Evolutionary conservation across 2,113 vertebrate species (phyloP).

Genomic region (Cololabis saira): DNA sequence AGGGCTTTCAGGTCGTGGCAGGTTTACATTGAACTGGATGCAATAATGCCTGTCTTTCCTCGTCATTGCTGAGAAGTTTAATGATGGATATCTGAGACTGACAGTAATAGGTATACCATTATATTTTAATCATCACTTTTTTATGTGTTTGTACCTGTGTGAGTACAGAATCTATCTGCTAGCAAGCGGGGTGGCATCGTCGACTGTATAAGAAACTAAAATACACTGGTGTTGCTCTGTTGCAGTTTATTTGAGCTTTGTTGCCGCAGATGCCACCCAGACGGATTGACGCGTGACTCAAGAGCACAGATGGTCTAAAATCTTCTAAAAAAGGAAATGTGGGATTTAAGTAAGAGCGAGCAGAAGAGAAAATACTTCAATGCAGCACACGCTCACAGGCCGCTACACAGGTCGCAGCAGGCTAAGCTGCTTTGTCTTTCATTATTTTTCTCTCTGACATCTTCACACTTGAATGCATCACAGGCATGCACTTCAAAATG

Average conservation of each 20-base stretch:
- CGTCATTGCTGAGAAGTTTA: conserved; percentile 30
- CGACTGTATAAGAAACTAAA: no score
- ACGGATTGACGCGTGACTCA: conserved; percentile 26
- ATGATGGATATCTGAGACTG: conserved; percentile 41
- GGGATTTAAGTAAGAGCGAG: conserved; percentile 22
- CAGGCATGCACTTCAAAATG: conserved; percentile 43
- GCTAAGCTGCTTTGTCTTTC: conserved; percentile 56
- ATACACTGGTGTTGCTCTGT: no score
- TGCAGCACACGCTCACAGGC: conserved; percentile 7
- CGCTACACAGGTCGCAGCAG: conserved; percentile 46
- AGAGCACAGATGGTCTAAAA: conserved; percentile 15
- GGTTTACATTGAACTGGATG: conserved; percentile 42
- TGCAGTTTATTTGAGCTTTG: no score
- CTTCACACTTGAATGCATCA: conserved; percentile 45
- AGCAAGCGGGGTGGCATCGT: not conserved
- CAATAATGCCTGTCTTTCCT: conserved; percentile 40
- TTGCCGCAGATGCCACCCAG: conserved; percentile 9
- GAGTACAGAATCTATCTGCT: not conserved
- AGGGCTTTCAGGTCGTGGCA: conserved; percentile 49
- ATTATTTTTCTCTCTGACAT: conserved; percentile 50
- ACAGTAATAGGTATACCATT: conserved; percentile 36
- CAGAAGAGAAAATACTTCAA: conserved; percentile 3
- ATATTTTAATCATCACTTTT: conserved; percentile 33
- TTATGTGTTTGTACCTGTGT: conserved; percentile 28
- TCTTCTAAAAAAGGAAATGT: conserved; percentile 24